phyloP scores from a whole-genome alignment of 2,113 vertebrate genomes.

The Phoenicopterus ruber region DNA sequence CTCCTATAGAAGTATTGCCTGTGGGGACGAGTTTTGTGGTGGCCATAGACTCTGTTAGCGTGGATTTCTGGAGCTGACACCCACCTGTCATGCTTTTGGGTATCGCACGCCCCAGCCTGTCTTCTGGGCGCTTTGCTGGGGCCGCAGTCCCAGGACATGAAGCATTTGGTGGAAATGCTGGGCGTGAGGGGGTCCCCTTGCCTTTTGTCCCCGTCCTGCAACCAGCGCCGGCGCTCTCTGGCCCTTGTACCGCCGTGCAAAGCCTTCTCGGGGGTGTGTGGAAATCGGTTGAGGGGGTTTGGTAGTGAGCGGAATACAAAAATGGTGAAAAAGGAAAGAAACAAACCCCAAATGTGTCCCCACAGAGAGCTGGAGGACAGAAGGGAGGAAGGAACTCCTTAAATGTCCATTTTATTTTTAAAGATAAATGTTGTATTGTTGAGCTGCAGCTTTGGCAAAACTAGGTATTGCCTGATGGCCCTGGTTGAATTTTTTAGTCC shows the following conservation, averaged over 20 bases:
- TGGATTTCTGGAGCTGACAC: neutral
- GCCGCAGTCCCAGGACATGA: rapidly evolving
- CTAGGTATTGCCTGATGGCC: neutral
- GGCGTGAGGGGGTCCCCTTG: neutral
- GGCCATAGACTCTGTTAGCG: rapidly evolving
- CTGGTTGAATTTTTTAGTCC: neutral
- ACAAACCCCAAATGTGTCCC: rapidly evolving
- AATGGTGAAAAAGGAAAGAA: neutral
- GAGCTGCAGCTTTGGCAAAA: neutral
- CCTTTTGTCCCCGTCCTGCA: neutral
- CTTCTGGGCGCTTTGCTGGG: neutral
- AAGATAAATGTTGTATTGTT: neutral
- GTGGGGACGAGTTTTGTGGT: neutral
- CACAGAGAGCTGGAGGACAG: neutral
- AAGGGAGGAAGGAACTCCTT: neutral
- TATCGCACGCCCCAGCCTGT: rapidly evolving
- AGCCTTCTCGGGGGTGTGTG: neutral
- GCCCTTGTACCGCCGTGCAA: neutral
- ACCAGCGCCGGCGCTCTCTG: too few species aligned
- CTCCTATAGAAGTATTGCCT: neutral
- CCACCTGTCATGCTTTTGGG: neutral
- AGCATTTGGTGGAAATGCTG: neutral
- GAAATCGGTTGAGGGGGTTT: neutral
- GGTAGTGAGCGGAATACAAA: neutral
- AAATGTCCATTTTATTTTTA: neutral